Base-by-base conservation (phyloP, 2,797 vertebrate genomes). In the Staurois parvus region DNA sequence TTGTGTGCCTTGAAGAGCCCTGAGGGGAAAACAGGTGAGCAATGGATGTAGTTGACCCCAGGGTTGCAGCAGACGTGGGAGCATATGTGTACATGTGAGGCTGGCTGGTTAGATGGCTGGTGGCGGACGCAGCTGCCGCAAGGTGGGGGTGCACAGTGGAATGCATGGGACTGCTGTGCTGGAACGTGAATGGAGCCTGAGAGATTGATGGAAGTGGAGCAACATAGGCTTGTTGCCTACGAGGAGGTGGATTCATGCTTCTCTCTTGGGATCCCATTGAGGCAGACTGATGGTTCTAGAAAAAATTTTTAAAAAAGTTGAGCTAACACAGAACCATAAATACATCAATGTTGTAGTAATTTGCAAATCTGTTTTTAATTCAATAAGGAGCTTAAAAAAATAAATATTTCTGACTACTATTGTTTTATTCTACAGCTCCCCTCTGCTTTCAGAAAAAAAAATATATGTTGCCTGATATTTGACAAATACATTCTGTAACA, bases 1-100 rank as follows among this genome's bases (percentile, higher is more conserved):
- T 90, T 75, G 94, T 42, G 72, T 97, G 96, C 84, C 96, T 95
- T 0, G 96, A 94, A 0, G 95, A 95, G 92, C 95, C 95, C 91
- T 94, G 93, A 66, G 94, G 93, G n/a, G 96, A 96, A 85, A 96
- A 93, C 91, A 98, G 95, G 90, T 98, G 97, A 88, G 98, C 97
- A 77, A 99, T 96, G 11, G 98, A 98, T 52, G 97, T 97, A 90
- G 96, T 97, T 5, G 98, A 98, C 87, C 98, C 97, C 94, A 99
- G 88, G 0, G 97, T 96, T 0, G 97, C 96, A n/a, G 95, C 94
- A 0, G 92, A 94, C 0, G 94, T 98, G 0, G 98, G 97, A 0
- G 98, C 96, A 0, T 98, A 99, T 40, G 97, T 96, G 86, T 98
- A 99, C 91, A 99, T 94, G 88, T 96, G 95, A 30, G 95, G 93